These are phyloP conservation scores for Paedocypris micromegethes DNA, from an alignment of 2,797 vertebrate species.

Conservation along the genomic window DNA sequence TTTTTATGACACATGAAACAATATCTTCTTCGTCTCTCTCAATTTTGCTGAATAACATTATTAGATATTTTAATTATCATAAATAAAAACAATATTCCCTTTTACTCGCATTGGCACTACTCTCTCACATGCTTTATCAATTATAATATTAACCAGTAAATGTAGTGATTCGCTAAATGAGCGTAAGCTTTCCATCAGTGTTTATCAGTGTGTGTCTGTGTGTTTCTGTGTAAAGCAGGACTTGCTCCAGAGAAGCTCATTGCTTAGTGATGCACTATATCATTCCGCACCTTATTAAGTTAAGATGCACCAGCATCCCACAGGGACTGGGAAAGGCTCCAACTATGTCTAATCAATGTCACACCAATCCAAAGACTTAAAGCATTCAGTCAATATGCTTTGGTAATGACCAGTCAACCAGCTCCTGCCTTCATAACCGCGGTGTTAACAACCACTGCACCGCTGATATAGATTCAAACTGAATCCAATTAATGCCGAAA, in stretches of 20 bases:
- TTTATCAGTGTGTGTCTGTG: conserved; percentile 6
- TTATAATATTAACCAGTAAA: too few species aligned
- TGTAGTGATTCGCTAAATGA: neutral
- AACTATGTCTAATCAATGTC: conserved; percentile 35
- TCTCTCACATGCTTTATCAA: too few species aligned
- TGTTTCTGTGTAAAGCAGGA: too few species aligned
- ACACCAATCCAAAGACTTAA: conserved; percentile 33
- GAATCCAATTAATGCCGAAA: conserved; percentile 17
- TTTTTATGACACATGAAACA: too few species aligned
- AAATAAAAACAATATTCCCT: too few species aligned
- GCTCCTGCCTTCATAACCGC: conserved; percentile 32
- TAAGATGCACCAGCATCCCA: conserved; percentile 33
- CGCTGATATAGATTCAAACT: conserved; percentile 20
- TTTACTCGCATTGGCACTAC: too few species aligned
- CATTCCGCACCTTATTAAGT: conserved; percentile 33
- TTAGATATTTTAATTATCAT: too few species aligned
- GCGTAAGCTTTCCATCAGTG: neutral
- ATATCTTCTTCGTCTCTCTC: too few species aligned
- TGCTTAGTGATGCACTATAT: conserved; percentile 37
- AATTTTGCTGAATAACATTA: too few species aligned
- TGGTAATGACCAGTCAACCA: conserved; percentile 29
- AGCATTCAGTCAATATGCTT: conserved; percentile 36
- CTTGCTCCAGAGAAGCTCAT: conserved; percentile 11
- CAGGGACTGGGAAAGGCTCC: conserved; percentile 35
- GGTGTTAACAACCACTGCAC: conserved; percentile 28